Evolutionary conservation across 2,797 vertebrate genomes (phyloP).

Genomic region (Loris lydekkerianus): DNA sequence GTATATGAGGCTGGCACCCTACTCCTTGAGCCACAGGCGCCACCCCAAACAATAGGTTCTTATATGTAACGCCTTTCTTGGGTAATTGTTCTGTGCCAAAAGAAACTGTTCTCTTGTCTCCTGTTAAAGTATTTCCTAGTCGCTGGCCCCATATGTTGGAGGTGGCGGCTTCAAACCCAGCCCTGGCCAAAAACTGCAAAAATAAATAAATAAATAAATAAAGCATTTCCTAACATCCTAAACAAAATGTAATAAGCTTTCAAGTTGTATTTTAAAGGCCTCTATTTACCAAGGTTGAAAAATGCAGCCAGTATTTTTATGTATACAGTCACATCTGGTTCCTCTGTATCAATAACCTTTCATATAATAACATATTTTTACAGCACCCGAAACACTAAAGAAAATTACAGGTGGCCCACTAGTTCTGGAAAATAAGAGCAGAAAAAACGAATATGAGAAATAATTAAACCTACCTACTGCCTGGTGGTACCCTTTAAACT

Average conservation of each 20-base stretch:
- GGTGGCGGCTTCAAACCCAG: too few species aligned
- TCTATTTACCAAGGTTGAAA: constrained; percentile 69
- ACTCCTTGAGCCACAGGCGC: too few species aligned
- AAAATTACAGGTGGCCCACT: constrained; percentile 6
- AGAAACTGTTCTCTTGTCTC: neutral
- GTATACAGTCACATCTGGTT: constrained; percentile 49
- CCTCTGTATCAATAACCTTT: constrained; percentile 51
- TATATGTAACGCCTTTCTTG: constrained; percentile 4
- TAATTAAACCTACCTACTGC: neutral
- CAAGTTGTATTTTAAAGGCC: constrained; percentile 79
- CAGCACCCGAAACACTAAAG: constrained; percentile 34
- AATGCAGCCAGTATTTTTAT: constrained; percentile 71
- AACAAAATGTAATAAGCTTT: constrained; percentile 81
- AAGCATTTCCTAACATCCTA: constrained; percentile 75
- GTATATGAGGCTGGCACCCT: too few species aligned
- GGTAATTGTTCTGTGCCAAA: constrained; percentile 18
- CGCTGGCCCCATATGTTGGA: too few species aligned
- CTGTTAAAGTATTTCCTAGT: constrained; percentile 71
- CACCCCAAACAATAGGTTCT: neutral
- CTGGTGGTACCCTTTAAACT: constrained; percentile 17
- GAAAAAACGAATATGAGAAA: constrained; percentile 44
- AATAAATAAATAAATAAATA: too few species aligned
- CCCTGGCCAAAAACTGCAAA: too few species aligned
- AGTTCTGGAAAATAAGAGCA: constrained; percentile 47
- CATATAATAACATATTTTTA: constrained; percentile 59